Base-by-base conservation (phyloP, 2,113 vertebrate species). In the Dasyornis broadbenti region DNA sequence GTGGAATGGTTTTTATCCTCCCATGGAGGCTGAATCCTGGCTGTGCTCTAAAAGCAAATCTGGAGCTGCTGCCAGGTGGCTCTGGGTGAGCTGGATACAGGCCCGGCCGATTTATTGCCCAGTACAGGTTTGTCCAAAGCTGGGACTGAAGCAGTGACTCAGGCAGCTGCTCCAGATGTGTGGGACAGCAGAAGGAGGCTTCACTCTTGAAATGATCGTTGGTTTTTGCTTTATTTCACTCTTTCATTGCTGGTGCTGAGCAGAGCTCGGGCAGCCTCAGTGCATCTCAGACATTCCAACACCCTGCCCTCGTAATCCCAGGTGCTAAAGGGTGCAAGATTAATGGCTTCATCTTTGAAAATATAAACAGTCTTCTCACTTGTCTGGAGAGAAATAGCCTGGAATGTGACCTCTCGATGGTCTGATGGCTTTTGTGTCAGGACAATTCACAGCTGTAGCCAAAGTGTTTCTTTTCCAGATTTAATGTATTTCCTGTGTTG, bases 201-300 rank as follows among this genome's bases (percentile, higher is more conserved):
- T 56, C 39, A 27, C 15, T 56, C 52, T 42, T 11, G 5, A 18
- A 15, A 35, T 19, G 4, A 24, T 69, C 0, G 0, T 7, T 77
- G 11, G 13, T 2, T 70, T 77, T 14, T n/a, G 26, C 23, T n/a
- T 57, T 61, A 4, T 87, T 82, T 61, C 54, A 9, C 11, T 49
- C 20, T 26, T 37, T 9, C 3, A 1, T 23, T 35, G 45, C 21
- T 52, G 66, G 27, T 59, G 73, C 42, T 63, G 73, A 47, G 8
- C 24, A 40, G 72, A 75, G 8, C 28, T n/a, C 24, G 8, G 82
- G 54, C 37, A 57, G 3, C 37, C 57, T 28, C 40, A 13, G 60
- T 1, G 0, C 30, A 2, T n/a, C 76, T 52, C 65, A 3, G 44
- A 50, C 28, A 35, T 27, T 23, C 24, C 45, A 65, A 0, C 21